Evolutionary conservation across 2,797 vertebrate genomes (phyloP).

Genomic region (Glyptemys insculpta): DNA sequence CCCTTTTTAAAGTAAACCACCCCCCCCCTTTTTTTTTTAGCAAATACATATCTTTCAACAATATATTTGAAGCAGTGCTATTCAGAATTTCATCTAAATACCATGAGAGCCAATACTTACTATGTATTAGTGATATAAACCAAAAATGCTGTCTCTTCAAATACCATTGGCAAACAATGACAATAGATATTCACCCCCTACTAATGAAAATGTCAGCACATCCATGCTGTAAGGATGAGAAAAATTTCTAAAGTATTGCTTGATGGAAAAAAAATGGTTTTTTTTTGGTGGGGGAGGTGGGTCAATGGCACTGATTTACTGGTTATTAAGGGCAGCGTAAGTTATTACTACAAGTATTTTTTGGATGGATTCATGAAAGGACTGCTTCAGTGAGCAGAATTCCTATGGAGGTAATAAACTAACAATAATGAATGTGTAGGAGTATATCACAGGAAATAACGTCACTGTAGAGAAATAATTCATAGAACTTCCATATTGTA

Average conservation of each 20-base stretch:
- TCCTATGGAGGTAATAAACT: background rate
- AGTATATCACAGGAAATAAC: background rate
- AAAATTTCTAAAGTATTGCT: background rate
- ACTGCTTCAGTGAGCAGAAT: background rate
- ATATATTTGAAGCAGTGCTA: background rate
- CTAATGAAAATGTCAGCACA: background rate
- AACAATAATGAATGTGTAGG: background rate
- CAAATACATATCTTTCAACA: background rate
- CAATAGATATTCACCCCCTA: accelerated
- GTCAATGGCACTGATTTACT: background rate
- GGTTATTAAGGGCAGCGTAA: background rate
- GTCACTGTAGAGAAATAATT: background rate
- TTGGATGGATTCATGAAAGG: background rate
- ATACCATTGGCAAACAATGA: background rate
- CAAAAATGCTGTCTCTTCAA: background rate
- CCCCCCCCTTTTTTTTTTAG: too few relatives aligned
- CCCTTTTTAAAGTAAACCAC: background rate
- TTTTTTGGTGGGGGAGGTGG: background rate
- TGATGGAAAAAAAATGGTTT: background rate
- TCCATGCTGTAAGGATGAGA: background rate
- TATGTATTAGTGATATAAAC: background rate
- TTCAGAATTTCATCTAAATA: background rate
- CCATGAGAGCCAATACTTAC: background rate
- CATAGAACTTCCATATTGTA: background rate
- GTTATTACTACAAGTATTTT: background rate